These are phyloP conservation scores for Xylophagus ater DNA, from an alignment of 2,888 invertebrate genomes.

Conservation along the genomic window DNA sequence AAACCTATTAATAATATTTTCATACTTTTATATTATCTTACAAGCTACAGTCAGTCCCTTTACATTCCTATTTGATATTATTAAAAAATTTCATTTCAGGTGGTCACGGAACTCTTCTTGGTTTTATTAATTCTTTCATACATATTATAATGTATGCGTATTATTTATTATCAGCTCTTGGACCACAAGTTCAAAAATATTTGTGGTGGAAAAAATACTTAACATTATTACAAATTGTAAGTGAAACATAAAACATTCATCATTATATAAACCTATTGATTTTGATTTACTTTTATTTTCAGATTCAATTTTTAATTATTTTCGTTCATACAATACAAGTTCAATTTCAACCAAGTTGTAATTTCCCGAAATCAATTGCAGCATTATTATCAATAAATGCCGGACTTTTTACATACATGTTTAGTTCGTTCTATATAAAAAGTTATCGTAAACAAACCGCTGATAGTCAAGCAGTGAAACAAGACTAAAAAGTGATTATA, in stretches of 20 bases:
- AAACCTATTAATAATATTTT: background rate
- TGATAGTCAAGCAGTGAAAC: conserved; percentile 22
- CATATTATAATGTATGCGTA: conserved; percentile 89
- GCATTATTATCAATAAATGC: conserved; percentile 57
- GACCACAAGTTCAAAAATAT: conserved; percentile 77
- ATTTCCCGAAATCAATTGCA: conserved; percentile 58
- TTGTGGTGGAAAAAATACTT: conserved; percentile 93
- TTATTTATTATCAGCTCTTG: conserved; percentile 77
- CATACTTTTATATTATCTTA: background rate
- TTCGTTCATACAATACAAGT: conserved; percentile 57
- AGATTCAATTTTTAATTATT: conserved; percentile 67
- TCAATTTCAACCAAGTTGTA: conserved; percentile 54
- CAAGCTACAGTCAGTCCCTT: background rate
- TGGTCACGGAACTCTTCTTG: conserved; percentile 78
- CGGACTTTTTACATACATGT: conserved; percentile 62
- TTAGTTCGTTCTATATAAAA: conserved; percentile 61
- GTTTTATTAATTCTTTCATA: conserved; percentile 77
- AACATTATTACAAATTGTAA: conserved; percentile 74
- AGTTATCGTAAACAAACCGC: conserved; percentile 45
- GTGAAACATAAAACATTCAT: conserved; percentile 20
- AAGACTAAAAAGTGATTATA: conserved; percentile 30
- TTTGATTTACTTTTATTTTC: conserved; percentile 25
- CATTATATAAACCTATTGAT: conserved; percentile 6
- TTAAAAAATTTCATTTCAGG: conserved; percentile 51
- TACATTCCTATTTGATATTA: too few species aligned